Percentiles rank a stretch among this genome's conserved stretches.
Conservation (phyloP, 2,888 invertebrate species). For the Dicyrtoma fusca region DNA sequence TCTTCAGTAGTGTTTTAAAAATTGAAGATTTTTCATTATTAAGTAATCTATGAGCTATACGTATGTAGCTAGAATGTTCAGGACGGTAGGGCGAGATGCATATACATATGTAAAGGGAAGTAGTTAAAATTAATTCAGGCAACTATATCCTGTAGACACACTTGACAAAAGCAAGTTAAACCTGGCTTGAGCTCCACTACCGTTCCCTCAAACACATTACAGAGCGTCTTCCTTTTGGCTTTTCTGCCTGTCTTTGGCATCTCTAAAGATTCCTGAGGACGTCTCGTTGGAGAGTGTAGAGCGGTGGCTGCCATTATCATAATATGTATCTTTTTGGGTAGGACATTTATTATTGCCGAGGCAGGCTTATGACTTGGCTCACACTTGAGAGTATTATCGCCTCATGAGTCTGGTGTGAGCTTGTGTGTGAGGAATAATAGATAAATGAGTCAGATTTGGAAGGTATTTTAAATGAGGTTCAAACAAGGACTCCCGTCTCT, state of each 20-base stretch:
- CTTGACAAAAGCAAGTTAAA: constrained; percentile 18
- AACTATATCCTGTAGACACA: constrained; percentile 5
- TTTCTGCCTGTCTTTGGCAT: neutral
- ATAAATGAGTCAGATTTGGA: constrained; percentile 29
- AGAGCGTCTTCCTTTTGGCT: constrained; percentile 11
- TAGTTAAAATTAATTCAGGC: constrained; percentile 30
- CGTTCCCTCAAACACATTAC: constrained; percentile 1
- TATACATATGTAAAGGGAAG: constrained; percentile 27
- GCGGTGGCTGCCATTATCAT: neutral
- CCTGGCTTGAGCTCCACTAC: constrained; percentile 32
- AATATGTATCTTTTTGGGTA: neutral
- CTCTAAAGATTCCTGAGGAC: neutral
- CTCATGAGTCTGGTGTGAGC: too few relatives aligned
- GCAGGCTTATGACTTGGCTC: neutral
- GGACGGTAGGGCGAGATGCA: neutral
- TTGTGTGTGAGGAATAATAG: constrained; percentile 9
- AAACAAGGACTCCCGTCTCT: constrained; percentile 13
- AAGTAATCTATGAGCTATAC: neutral
- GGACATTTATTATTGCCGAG: neutral
- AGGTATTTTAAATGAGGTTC: constrained; percentile 27
- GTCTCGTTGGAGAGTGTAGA: neutral
- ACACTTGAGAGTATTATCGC: too few relatives aligned
- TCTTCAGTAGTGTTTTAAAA: too few relatives aligned
- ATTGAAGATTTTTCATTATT: neutral
- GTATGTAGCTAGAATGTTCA: neutral